phyloP scores from a whole-genome alignment of 2,797 vertebrate genomes.

The Setipinna tenuifilis region DNA sequence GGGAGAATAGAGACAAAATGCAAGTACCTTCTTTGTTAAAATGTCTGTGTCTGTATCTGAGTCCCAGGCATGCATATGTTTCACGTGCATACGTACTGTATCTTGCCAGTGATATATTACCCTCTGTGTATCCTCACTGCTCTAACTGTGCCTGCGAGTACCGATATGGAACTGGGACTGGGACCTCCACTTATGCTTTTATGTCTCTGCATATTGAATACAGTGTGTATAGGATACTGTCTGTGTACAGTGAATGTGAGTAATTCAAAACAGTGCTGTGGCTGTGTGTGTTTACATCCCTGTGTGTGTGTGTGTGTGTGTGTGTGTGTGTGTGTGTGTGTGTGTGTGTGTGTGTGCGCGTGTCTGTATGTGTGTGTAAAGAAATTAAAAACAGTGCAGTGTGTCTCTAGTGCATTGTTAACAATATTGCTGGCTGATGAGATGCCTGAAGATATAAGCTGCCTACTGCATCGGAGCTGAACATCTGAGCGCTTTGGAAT shows the following conservation, averaged over 20 bases:
- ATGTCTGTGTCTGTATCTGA: neutral
- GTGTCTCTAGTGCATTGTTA: neutral
- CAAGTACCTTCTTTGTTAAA: neutral
- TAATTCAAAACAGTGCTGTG: neutral
- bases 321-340: conserved; percentile 23
- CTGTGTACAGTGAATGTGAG: neutral
- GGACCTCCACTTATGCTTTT: neutral
- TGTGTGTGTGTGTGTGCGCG: conserved; percentile 47
- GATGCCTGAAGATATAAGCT: conserved; percentile 14
- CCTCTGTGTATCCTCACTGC: neutral
- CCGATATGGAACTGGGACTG: neutral
- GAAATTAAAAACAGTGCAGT: neutral
- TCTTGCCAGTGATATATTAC: too few species aligned
- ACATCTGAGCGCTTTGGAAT: conserved; percentile 3
- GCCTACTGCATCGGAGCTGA: neutral
- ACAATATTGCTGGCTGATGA: neutral
- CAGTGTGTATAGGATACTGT: neutral
- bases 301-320: conserved; percentile 12
- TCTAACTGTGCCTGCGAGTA: neutral
- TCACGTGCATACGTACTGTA: neutral
- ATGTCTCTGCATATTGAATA: neutral
- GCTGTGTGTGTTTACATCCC: neutral
- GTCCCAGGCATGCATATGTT: neutral
- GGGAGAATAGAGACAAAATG: neutral
- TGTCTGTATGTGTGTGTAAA: conserved; percentile 26